Conservation (phyloP, 2,797 vertebrate species). For the Chromobotia macracanthus region DNA sequence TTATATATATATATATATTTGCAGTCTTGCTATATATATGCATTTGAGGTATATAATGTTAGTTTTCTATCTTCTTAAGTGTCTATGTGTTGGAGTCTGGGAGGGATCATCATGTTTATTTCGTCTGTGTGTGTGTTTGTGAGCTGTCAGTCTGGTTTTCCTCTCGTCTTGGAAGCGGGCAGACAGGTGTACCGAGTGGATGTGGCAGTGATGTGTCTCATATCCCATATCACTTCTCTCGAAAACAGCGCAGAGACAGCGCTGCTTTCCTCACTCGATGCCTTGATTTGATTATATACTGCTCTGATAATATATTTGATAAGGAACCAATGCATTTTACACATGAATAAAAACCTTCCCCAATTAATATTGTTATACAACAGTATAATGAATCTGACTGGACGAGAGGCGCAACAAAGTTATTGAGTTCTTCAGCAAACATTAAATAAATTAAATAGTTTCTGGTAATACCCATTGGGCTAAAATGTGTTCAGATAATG, state of each 20-base stretch:
- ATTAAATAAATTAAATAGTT: neutral
- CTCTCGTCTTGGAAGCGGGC: constrained; percentile 15
- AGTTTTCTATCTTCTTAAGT: no score
- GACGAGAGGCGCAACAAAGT: neutral
- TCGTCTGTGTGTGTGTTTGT: constrained; percentile 30
- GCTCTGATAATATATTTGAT: no score
- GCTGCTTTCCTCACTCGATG: constrained; percentile 13
- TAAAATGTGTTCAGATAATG: neutral
- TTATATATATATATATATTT: no score
- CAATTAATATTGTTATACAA: constrained; percentile 26
- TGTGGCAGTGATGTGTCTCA: constrained; percentile 29
- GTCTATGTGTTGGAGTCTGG: no score
- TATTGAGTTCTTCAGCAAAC: neutral
- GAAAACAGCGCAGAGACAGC: constrained; percentile 24
- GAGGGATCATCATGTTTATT: neutral
- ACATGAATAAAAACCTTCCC: neutral
- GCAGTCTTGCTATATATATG: no score
- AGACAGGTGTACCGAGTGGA: constrained; percentile 36
- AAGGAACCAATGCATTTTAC: constrained; percentile 9
- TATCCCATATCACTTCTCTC: constrained; percentile 28
- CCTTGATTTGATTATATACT: constrained; percentile 7
- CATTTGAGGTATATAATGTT: no score
- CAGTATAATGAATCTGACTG: neutral
- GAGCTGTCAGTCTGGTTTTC: constrained; percentile 34
- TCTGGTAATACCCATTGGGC: neutral